Evolutionary conservation across 2,113 vertebrate genomes (phyloP).

Genomic region (Carassius gibelio): DNA sequence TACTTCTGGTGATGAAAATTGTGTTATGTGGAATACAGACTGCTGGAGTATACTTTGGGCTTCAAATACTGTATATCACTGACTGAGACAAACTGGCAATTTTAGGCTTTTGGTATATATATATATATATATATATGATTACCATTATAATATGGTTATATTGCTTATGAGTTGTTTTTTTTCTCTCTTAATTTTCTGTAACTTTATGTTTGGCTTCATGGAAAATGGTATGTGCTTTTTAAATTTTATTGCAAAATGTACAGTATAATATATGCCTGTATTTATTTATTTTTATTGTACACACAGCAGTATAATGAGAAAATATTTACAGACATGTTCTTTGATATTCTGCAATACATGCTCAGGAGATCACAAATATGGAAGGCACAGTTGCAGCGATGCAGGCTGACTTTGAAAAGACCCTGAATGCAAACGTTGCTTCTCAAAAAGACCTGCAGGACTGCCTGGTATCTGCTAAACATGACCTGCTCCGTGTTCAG

Average conservation of each 20-base stretch:
- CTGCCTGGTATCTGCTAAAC: conserved; percentile 85
- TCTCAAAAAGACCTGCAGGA: conserved; percentile 89
- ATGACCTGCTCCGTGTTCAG: conserved; percentile 88
- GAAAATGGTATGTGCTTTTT: conserved; percentile 65
- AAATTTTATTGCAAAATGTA: not conserved
- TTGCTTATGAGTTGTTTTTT: conserved; percentile 2
- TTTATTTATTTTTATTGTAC: not conserved
- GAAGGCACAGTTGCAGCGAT: conserved; percentile 86
- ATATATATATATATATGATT: not conserved
- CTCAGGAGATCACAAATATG: conserved; percentile 82
- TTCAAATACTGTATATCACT: not conserved
- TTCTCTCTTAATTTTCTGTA: conserved; percentile 47
- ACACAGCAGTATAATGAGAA: not conserved
- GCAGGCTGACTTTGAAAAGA: conserved; percentile 87
- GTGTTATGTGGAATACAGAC: no score
- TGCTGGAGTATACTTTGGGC: no score
- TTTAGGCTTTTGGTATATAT: not conserved
- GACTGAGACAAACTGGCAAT: not conserved
- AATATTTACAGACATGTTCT: not conserved
- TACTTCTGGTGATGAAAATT: not conserved
- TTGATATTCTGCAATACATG: conserved; percentile 69
- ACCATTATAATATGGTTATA: no score
- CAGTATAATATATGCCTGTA: not conserved
- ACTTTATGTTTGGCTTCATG: conserved; percentile 60
- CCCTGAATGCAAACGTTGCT: conserved; percentile 78